A percentile compares a stretch with the other conserved stretches of the same genome.
These are phyloP conservation scores for Apeltes quadracus DNA, from an alignment of 2,113 vertebrate species.

Conservation along the genomic window DNA sequence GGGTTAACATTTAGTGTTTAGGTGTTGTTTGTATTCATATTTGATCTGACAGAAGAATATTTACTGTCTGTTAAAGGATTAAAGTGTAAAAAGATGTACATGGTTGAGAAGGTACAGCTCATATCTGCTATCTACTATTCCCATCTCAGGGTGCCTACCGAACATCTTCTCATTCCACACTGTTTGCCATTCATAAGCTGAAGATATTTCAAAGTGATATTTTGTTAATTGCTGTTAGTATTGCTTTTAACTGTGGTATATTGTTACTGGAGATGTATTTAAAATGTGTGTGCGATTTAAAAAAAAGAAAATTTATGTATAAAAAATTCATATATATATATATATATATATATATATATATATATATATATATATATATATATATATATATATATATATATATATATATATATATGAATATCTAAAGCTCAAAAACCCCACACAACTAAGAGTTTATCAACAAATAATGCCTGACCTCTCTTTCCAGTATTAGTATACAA, in stretches of 20 bases:
- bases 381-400: constrained; percentile 26
- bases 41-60: constrained; percentile 21
- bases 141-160: constrained; percentile 74
- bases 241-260: constrained; percentile 68
- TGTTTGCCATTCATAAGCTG: constrained; percentile 46
- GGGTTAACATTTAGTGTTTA: background rate
- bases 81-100: constrained; percentile 17
- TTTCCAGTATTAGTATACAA: constrained; percentile 25
- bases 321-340: constrained; percentile 5
- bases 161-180: constrained; percentile 47
- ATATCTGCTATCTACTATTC: constrained; percentile 65
- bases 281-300: constrained; percentile 41
- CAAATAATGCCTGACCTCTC: constrained; percentile 14
- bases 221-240: constrained; percentile 68
- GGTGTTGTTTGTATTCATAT: background rate
- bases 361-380: constrained; percentile 23
- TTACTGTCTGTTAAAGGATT: constrained; percentile 32
- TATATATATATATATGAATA: constrained; percentile 20
- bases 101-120: constrained; percentile 41
- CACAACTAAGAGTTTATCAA: constrained; percentile 26
- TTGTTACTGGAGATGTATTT: constrained; percentile 59
- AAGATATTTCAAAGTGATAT: constrained; percentile 50
- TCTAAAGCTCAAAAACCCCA: constrained; percentile 37
- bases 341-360: constrained; percentile 20
- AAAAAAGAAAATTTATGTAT: background rate